A percentile compares a stretch with the other conserved stretches of the same genome.
Conservation (phyloP, 30 jellyfish, hydroid and myxozoan species). For the Turritopsis dohrnii region DNA sequence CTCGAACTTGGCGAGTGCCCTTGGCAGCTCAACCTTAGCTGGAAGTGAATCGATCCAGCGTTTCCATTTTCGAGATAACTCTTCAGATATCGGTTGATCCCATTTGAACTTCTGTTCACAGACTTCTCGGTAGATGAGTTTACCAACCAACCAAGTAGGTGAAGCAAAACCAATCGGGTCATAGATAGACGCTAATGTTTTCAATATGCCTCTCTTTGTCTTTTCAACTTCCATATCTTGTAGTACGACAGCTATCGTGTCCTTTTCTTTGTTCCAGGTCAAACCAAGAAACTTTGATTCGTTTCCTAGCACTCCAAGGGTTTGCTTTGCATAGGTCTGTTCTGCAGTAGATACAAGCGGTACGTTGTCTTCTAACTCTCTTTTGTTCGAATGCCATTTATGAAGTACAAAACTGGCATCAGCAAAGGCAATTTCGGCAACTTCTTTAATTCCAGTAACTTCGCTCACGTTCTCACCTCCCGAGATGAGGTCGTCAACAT, state of each 20-base stretch:
- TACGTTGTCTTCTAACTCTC: slow-evolving; percentile 40
- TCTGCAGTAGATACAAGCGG: slow-evolving; percentile 2
- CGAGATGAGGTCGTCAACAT: slow-evolving; percentile 51
- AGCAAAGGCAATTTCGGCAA: slow-evolving; percentile 22
- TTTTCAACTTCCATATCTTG: slow-evolving; percentile 29
- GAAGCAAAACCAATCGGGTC: slow-evolving; percentile 65
- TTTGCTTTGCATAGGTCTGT: slow-evolving; percentile 36
- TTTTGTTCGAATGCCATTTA: slow-evolving; percentile 54
- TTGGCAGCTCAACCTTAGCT: slow-evolving; percentile 16
- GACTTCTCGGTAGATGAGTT: slow-evolving; percentile 37
- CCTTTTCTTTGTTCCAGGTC: slow-evolving; percentile 41
- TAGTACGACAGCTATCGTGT: slow-evolving; percentile 28
- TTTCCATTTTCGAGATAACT: slow-evolving; percentile 6
- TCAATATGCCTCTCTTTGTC: slow-evolving; percentile 58
- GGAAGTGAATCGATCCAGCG: slow-evolving; percentile 33
- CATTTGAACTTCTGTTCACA: slow-evolving; percentile 48
- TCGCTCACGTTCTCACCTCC: slow-evolving; percentile 33
- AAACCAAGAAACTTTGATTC: slow-evolving; percentile 56
- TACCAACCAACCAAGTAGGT: slow-evolving; percentile 35
- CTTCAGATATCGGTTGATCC: slow-evolving; percentile 37
- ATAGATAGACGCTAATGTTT: slow-evolving; percentile 43
- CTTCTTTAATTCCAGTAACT: slow-evolving; percentile 17
- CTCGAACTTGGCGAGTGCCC: slow-evolving; percentile 20
- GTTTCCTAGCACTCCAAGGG: slow-evolving; percentile 39
- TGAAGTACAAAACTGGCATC: slow-evolving; percentile 52